Percentiles rank a stretch among this genome's conserved stretches.
phyloP scores from a whole-genome alignment of 2,113 vertebrate genomes.

The Sapayoa aenigma region DNA sequence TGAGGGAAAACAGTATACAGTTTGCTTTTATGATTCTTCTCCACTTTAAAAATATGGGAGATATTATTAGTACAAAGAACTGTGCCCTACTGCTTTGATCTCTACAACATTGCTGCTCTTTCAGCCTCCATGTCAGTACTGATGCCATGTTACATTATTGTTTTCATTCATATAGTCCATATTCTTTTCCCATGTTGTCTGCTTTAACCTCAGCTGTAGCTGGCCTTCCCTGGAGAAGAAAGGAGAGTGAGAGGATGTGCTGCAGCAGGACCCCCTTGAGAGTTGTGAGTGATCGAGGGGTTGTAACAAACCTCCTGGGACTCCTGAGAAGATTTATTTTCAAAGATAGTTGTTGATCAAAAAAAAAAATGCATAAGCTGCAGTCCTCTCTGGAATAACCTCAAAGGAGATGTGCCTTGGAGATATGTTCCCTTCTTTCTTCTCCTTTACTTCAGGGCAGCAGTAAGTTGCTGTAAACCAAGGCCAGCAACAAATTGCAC shows the following conservation, averaged over 20 bases:
- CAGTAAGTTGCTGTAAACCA: conserved; percentile 23
- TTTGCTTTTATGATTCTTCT: conserved; percentile 59
- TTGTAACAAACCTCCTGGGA: not conserved
- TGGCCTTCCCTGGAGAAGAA: not conserved
- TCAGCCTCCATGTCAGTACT: conserved; percentile 20
- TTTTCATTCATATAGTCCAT: conserved; percentile 1
- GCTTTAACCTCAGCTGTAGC: not conserved
- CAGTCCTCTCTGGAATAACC: not conserved
- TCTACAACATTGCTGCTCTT: conserved; percentile 40
- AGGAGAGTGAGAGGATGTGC: not conserved
- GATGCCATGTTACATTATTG: conserved; percentile 36
- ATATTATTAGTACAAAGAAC: conserved; percentile 56
- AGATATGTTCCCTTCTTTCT: not conserved
- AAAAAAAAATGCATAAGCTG: not conserved
- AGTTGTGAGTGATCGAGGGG: not conserved
- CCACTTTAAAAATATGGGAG: conserved; percentile 58
- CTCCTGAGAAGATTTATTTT: not conserved
- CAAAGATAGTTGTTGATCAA: conserved; percentile 1
- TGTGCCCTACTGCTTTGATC: conserved; percentile 66
- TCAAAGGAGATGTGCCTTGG: not conserved
- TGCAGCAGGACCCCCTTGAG: not conserved
- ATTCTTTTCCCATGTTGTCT: not conserved
- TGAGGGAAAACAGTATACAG: conserved; percentile 56
- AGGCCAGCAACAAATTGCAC: conserved; percentile 23
- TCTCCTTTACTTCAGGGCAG: conserved; percentile 10